Conservation (phyloP, 1,140 invertebrate species). For the Hylaeus anthracinus region DNA sequence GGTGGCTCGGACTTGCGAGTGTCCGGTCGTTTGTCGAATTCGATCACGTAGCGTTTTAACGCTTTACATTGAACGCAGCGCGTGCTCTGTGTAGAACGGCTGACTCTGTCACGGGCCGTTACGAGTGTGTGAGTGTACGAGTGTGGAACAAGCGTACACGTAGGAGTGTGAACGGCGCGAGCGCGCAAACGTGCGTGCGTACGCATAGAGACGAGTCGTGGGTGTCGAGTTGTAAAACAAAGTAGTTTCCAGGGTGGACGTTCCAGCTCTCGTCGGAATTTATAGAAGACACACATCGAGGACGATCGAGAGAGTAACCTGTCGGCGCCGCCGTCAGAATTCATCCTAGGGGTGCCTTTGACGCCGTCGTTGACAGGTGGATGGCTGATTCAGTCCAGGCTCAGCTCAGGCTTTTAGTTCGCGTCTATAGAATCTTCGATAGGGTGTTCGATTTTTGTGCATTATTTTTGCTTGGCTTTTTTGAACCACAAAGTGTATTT, state of each 20-base stretch:
- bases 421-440: no score
- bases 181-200: slow-evolving; percentile 57
- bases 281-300: slow-evolving; percentile 56
- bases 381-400: not conserved
- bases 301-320: slow-evolving; percentile 27
- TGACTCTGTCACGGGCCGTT: slow-evolving; percentile 33
- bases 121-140: slow-evolving; percentile 12
- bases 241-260: slow-evolving; percentile 41
- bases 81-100: slow-evolving; percentile 71
- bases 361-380: slow-evolving; percentile 1
- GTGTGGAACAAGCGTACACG: not conserved
- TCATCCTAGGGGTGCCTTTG: slow-evolving; percentile 4
- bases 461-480: no score
- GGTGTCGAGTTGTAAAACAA: slow-evolving; percentile 63
- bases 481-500: no score
- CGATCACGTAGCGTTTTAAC: slow-evolving; percentile 72
- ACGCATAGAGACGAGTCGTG: slow-evolving; percentile 61
- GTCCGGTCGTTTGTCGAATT: slow-evolving; percentile 70
- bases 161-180: slow-evolving; percentile 25
- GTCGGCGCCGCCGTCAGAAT: slow-evolving; percentile 41
- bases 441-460: no score
- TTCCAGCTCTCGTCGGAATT: slow-evolving; percentile 52
- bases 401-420: no score
- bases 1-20: slow-evolving; percentile 68
- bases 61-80: slow-evolving; percentile 73